A percentile compares a stretch with the other conserved stretches of the same genome.
Conservation (phyloP, 2,888 invertebrate species). For the Halictus quadricinctus region DNA sequence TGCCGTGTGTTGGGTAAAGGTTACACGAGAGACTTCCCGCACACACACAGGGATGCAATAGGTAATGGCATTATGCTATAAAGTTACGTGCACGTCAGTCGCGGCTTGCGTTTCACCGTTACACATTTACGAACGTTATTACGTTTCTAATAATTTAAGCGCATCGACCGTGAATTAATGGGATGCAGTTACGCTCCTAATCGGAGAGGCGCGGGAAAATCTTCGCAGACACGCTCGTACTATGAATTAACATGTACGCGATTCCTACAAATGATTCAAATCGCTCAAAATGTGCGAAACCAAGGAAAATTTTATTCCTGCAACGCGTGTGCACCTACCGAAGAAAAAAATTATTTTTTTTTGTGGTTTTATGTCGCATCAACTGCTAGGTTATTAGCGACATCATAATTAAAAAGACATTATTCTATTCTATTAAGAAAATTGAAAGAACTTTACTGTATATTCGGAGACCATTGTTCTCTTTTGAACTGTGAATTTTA, state of each 20-base stretch:
- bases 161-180: conserved; percentile 20
- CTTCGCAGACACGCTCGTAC: not conserved
- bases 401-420: not conserved
- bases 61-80: conserved; percentile 15
- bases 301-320: not conserved
- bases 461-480: no score
- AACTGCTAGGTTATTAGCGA: no score
- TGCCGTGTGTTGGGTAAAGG: conserved; percentile 44
- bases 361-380: no score
- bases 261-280: not conserved
- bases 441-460: no score
- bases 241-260: not conserved
- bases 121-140: conserved; percentile 25
- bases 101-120: not conserved
- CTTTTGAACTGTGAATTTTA: not conserved
- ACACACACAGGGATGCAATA: conserved; percentile 19
- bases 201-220: conserved; percentile 1
- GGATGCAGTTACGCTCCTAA: conserved; percentile 20
- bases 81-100: conserved; percentile 9
- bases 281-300: not conserved
- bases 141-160: conserved; percentile 34
- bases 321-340: not conserved
- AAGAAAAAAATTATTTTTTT: not conserved
- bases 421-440: not conserved
- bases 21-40: conserved; percentile 23